These are phyloP conservation scores for Pseudomyrmex sp. DNA, from an alignment of 1,140 invertebrate species.

Conservation along the genomic window DNA sequence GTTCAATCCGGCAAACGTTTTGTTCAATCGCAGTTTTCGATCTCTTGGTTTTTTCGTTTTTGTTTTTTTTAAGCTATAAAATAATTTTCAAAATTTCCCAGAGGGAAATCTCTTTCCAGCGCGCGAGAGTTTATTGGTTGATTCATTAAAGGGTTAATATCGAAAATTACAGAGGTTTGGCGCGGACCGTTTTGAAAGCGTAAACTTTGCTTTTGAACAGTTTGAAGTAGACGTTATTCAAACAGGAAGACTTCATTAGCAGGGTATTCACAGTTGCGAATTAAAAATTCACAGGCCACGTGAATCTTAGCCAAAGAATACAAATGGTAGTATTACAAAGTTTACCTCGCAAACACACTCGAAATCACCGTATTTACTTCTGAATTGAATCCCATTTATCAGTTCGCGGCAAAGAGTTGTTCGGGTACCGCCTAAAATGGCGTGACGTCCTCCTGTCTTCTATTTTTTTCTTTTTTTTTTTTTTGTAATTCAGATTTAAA, in stretches of 20 bases:
- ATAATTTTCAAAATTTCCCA: neutral
- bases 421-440: too few relatives aligned
- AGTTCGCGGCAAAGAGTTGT: too few relatives aligned
- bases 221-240: conserved; percentile 41
- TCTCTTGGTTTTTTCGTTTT: neutral
- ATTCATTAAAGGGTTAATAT: conserved; percentile 42
- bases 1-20: neutral
- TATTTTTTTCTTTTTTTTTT: too few relatives aligned
- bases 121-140: conserved; percentile 1
- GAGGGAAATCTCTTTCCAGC: neutral
- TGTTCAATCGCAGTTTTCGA: neutral
- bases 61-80: neutral
- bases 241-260: conserved; percentile 54
- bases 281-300: conserved; percentile 38
- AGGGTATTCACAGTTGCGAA: conserved; percentile 41
- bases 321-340: conserved; percentile 17
- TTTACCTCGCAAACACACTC: neutral
- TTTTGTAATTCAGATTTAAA: too few relatives aligned
- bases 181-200: conserved; percentile 26
- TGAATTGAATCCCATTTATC: too few relatives aligned
- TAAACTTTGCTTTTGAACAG: conserved; percentile 48
- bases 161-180: conserved; percentile 36
- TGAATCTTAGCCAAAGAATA: conserved; percentile 24
- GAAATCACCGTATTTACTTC: neutral
- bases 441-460: too few relatives aligned